These are phyloP conservation scores for Rhynchophorus ferrugineus DNA, from an alignment of 1,140 invertebrate species.

Conservation along the genomic window DNA sequence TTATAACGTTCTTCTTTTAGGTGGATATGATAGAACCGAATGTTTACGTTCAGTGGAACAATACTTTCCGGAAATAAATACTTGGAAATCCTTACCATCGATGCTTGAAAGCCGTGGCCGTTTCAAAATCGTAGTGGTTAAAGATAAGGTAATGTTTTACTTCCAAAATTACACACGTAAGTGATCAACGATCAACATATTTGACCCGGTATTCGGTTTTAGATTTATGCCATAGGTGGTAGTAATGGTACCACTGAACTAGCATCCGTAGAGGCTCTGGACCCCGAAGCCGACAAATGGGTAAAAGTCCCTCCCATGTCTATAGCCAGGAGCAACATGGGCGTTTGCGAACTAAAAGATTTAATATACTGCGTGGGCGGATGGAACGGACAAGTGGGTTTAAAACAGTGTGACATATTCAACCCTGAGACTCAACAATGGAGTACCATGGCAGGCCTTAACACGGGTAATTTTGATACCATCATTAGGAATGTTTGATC, in stretches of 20 bases:
- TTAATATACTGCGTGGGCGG: slow-evolving; percentile 74
- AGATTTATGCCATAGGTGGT: slow-evolving; percentile 69
- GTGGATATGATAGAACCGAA: slow-evolving; percentile 80
- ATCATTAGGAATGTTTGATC: too few relatives aligned
- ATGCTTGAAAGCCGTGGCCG: slow-evolving; percentile 68
- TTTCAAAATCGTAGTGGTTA: slow-evolving; percentile 63
- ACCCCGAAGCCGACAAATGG: slow-evolving; percentile 53
- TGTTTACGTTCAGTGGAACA: slow-evolving; percentile 69
- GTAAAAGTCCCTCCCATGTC: slow-evolving; percentile 51
- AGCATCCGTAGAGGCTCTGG: slow-evolving; percentile 58
- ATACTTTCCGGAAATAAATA: slow-evolving; percentile 61
- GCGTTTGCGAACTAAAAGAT: slow-evolving; percentile 62
- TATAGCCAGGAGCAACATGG: slow-evolving; percentile 61
- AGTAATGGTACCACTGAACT: slow-evolving; percentile 70
- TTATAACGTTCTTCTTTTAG: too few relatives aligned
- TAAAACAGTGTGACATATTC: slow-evolving; percentile 69
- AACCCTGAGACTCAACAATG: slow-evolving; percentile 55
- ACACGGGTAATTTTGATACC: slow-evolving; percentile 50
- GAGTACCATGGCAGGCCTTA: slow-evolving; percentile 57
- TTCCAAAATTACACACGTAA: neutral
- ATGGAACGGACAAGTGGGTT: slow-evolving; percentile 67
- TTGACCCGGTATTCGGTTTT: neutral
- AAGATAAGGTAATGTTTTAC: slow-evolving; percentile 40
- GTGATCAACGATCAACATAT: neutral
- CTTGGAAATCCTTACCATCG: slow-evolving; percentile 56